Evolutionary conservation across 2,888 invertebrate genomes (phyloP), one percentile per base, ranked within the genome.

Genomic region (Creontiades dilutus): DNA sequence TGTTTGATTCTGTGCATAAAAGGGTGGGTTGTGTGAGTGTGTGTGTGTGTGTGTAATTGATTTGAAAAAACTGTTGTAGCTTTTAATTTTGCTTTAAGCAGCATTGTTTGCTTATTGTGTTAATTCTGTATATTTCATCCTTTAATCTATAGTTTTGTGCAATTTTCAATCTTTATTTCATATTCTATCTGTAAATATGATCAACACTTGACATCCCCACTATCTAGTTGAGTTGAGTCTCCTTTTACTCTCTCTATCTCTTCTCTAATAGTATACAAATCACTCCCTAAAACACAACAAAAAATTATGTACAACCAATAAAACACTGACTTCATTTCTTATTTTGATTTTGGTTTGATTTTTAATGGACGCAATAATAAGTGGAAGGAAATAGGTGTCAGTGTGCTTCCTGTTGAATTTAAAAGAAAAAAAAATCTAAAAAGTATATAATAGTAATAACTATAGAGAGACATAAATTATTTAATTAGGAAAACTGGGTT

Each of bases 91-190:
- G 89, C 89, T 89, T 89, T 55, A 28, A 85, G 89, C 89, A 89
- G 89, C 89, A 85, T 55, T 89, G 89, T 89, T 87, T 87, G 16
- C 82, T 82, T 37, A 86, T 82, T 85, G 82, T 84, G 81, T 57
- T 89, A 76, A 52, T 68, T 88, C 82, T 90, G 90, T 88, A 87
- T 61, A 86, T 88, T 90, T 85, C 82, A 84, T 90, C 76, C 87
- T 90, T 76, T 86, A 61, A 61, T 82, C 75, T 90, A 75, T 90
- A 68, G 90, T 57, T 91, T 55, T 90, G 68, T 68, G 68, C 68
- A 23, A 68, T 68, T 61, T 68, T 68, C 68, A 68, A 23, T 68
- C 68, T 68, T 68, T 68, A 68, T 68, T 68, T 68, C 12, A 68
- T 68, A 68, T 68, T 68, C 68, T 68, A 13, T 68, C 68, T 68